Percentiles rank a stretch among this genome's conserved stretches.
Conservation (phyloP, 2,113 vertebrate genomes). For the Marmota monax region DNA sequence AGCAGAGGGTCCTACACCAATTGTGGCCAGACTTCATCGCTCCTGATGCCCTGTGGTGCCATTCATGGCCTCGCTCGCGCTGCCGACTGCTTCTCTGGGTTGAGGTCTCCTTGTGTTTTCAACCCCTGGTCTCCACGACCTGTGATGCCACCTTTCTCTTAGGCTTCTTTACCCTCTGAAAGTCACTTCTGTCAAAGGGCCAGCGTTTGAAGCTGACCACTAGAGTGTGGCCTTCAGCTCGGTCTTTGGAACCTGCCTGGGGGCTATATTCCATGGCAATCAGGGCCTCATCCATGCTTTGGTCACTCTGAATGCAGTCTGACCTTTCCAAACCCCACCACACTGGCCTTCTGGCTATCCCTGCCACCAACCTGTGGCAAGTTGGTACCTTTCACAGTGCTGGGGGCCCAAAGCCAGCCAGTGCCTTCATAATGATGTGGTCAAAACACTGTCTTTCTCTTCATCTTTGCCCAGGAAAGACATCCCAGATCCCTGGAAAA, state of each 20-base stretch:
- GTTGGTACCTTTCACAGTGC: not conserved
- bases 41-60: not conserved
- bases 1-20: not conserved
- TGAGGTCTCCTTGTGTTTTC: not conserved
- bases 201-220: not conserved
- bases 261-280: not conserved
- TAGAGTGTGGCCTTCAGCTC: not conserved
- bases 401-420: not conserved
- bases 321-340: not conserved
- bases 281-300: not conserved
- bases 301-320: not conserved
- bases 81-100: not conserved
- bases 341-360: not conserved
- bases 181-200: not conserved
- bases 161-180: not conserved
- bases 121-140: not conserved
- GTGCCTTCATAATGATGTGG: not conserved
- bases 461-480: constrained; percentile 32
- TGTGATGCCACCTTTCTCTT: not conserved
- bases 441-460: not conserved
- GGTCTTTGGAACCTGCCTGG: not conserved
- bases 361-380: accelerated
- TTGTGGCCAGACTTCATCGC: not conserved
- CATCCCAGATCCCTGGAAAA: not conserved
- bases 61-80: not conserved